Percentiles rank a stretch among this genome's conserved stretches.
Evolutionary conservation across 1,140 invertebrate genomes (phyloP).

Genomic region (Vanessa tameamea): DNA sequence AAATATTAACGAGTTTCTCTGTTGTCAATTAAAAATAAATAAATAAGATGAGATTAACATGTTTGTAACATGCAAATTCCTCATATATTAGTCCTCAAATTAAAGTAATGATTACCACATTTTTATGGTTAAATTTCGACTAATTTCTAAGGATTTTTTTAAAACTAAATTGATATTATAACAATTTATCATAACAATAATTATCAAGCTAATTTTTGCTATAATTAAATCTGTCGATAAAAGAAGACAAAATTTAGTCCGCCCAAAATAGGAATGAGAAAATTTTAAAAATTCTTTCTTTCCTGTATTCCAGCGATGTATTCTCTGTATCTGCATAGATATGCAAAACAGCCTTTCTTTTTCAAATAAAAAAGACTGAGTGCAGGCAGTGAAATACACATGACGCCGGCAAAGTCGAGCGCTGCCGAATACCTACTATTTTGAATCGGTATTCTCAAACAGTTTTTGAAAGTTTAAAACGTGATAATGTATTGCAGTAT

Average conservation of each 20-base stretch:
- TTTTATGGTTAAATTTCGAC: too few species aligned
- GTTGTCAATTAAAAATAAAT: too few species aligned
- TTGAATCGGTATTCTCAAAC: slow-evolving; percentile 19
- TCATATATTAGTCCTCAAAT: too few species aligned
- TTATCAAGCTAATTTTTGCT: too few species aligned
- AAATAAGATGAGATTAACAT: too few species aligned
- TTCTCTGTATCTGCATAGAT: slow-evolving; percentile 21
- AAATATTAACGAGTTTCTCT: too few species aligned
- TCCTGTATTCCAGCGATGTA: slow-evolving; percentile 16
- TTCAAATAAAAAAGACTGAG: slow-evolving; percentile 25
- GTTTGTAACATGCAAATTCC: too few species aligned
- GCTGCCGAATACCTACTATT: slow-evolving; percentile 17
- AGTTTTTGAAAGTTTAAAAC: not conserved
- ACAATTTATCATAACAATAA: too few species aligned
- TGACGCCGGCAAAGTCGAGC: slow-evolving; percentile 22
- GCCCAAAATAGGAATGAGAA: not conserved
- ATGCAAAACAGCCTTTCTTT: slow-evolving; percentile 25
- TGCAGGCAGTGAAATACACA: slow-evolving; percentile 30
- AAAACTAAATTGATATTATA: too few species aligned
- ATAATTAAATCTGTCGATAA: not conserved
- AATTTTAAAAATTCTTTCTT: not conserved
- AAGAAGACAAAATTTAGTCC: not conserved
- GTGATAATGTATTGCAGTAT: not conserved
- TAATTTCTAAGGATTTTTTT: too few species aligned
- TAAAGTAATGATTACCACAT: too few species aligned